Evolutionary conservation across 2,888 invertebrate species (phyloP), one percentile per base, ranked within the genome.

Genomic region (Pyrrhosoma nymphula): DNA sequence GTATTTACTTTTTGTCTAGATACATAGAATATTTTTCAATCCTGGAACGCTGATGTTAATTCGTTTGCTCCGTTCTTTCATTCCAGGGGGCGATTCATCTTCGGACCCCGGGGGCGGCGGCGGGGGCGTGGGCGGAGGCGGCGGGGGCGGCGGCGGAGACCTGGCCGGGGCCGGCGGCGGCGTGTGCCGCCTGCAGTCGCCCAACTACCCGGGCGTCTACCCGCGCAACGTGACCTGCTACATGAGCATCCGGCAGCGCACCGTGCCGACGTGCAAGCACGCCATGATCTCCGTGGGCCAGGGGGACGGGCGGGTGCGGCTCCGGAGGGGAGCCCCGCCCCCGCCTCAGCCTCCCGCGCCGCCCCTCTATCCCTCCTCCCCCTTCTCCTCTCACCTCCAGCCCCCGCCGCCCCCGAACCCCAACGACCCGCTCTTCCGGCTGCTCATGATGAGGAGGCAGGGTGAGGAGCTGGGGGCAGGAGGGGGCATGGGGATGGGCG

Each of bases 121-220:
- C 96, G 96, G 30, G 96, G 96, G 93, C n/a, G 93, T 56, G 14
- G 69, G 63, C n/a, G 93, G 93, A 18, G 93, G 93, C 16, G 93
- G 93, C 3, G 93, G 93, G 47, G 69, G 69, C 3, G 47, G 93
- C 47, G 47, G 39, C n/a, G 93, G 93, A 23, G 93, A 93, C n/a
- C 69, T 93, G 18, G 69, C 93, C 18, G 93, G 93, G 47, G 93
- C 93, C 75, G 93, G 93, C n/a, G 93, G 93, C 75, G 93, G 93
- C 8, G 93, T 93, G 69, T 99, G 99, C 97, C 98, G 98, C 95
- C 97, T 99, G 96, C 99, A 99, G 97, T 98, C 98, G 96, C 99
- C 99, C 95, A 99, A 99, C 97, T 99, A 99, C 97, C 99, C 99
- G 23, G 99, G 99, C 95, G 98, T 99, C 98, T 98, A 98, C 96